phyloP scores from a whole-genome alignment of 1,140 invertebrate species.

The Leptoteleia sp. region DNA sequence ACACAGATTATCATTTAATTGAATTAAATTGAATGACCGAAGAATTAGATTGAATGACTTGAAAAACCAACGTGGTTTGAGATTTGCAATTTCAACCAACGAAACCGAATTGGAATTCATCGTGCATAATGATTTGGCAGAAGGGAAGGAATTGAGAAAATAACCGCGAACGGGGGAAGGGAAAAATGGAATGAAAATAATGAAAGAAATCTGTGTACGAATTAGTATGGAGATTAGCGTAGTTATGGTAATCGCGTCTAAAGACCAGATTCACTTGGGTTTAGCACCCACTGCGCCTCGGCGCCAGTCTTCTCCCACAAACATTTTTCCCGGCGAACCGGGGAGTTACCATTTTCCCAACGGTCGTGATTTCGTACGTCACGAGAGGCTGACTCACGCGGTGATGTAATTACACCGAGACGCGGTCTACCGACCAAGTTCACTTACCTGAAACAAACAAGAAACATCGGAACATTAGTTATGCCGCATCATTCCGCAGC shows the following conservation, averaged over 20 bases:
- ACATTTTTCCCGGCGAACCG: slow-evolving; percentile 20
- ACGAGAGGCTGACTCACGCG: slow-evolving; percentile 54
- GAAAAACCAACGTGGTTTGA: no score
- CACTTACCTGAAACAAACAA: slow-evolving; percentile 61
- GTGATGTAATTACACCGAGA: slow-evolving; percentile 61
- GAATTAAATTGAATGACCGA: no score
- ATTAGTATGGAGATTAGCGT: not conserved
- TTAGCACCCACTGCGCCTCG: slow-evolving; percentile 15
- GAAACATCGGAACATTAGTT: slow-evolving; percentile 49
- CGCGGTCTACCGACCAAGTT: slow-evolving; percentile 52
- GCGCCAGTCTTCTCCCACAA: slow-evolving; percentile 31
- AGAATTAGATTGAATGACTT: no score
- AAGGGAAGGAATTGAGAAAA: no score
- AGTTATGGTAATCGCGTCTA: not conserved
- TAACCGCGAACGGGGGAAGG: no score
- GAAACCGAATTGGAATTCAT: no score
- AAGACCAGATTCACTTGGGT: slow-evolving; percentile 13
- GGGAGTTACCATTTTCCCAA: slow-evolving; percentile 44
- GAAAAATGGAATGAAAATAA: no score
- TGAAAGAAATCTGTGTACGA: not conserved
- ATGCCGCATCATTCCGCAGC: slow-evolving; percentile 34
- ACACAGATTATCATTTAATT: no score
- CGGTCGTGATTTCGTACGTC: slow-evolving; percentile 35
- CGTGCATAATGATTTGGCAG: no score
- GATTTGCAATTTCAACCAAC: no score